phyloP scores from a whole-genome alignment of 2,113 vertebrate species.

The Thalassarche chlororhynchos region DNA sequence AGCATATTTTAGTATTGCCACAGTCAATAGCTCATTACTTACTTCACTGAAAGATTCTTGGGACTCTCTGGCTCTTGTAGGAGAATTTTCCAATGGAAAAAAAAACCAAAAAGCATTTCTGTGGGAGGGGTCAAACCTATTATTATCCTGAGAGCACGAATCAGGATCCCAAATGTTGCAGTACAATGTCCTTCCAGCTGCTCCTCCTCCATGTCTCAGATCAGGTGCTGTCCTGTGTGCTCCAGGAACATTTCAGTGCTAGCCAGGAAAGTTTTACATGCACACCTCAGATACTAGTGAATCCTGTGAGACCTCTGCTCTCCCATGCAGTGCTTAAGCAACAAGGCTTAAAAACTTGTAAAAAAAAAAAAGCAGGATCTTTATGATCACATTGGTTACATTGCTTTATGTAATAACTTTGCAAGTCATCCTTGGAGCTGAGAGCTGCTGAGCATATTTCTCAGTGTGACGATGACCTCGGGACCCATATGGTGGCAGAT shows the following conservation, averaged over 20 bases:
- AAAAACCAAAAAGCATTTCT: neutral
- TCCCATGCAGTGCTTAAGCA: neutral
- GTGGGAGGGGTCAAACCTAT: neutral
- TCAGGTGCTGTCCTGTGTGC: neutral
- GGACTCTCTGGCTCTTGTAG: neutral
- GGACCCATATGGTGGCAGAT: rapidly evolving
- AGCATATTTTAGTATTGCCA: neutral
- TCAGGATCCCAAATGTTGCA: neutral
- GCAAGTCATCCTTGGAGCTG: neutral
- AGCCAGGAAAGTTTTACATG: neutral
- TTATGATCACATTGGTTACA: neutral
- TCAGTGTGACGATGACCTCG: neutral
- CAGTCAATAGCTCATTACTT: neutral
- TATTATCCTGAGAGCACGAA: neutral
- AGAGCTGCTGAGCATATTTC: neutral
- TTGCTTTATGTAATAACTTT: neutral
- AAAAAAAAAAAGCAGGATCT: neutral
- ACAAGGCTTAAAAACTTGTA: neutral
- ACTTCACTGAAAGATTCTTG: neutral
- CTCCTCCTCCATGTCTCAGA: neutral
- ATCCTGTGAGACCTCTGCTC: neutral
- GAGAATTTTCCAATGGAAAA: neutral
- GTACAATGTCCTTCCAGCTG: neutral
- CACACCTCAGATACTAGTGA: neutral
- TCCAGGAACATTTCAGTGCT: neutral